These are phyloP conservation scores for Temnothorax longispinosus DNA, from an alignment of 1,140 invertebrate genomes.

Conservation along the genomic window DNA sequence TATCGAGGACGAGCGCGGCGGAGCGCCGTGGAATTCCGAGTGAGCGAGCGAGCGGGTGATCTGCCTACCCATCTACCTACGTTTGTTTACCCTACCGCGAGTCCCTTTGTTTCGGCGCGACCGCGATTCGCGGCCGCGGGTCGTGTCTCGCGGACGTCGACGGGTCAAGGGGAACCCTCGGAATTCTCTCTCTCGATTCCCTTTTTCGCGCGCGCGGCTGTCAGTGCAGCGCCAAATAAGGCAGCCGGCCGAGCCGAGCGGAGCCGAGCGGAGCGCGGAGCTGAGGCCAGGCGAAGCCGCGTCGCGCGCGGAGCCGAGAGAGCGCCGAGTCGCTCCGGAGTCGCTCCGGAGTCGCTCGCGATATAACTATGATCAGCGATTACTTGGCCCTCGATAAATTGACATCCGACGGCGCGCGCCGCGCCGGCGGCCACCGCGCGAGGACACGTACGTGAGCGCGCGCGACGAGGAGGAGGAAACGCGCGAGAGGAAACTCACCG, in stretches of 20 bases:
- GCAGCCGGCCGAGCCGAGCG: background rate
- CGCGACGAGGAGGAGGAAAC: background rate
- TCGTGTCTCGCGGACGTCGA: background rate
- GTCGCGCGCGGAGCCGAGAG: too few relatives aligned
- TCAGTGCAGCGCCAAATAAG: conserved; percentile 67
- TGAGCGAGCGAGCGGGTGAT: background rate
- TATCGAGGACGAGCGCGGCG: background rate
- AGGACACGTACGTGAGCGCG: background rate
- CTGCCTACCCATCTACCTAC: background rate
- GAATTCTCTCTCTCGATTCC: conserved; percentile 47
- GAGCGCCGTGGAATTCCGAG: background rate
- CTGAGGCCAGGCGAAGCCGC: background rate
- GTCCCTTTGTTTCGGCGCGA: conserved; percentile 38
- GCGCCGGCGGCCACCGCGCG: background rate
- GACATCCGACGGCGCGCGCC: background rate
- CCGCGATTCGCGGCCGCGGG: background rate
- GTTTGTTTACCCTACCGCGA: conserved; percentile 43
- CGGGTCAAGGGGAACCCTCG: background rate
- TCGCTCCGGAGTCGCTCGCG: too few relatives aligned
- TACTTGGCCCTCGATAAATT: background rate
- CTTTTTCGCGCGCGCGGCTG: conserved; percentile 49
- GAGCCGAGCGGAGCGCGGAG: background rate
- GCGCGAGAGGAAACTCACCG: conserved; percentile 82
- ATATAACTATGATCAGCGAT: too few relatives aligned
- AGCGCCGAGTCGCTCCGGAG: too few relatives aligned